phyloP scores from a whole-genome alignment of 2,888 invertebrate species.

The Lithosia quadra region DNA sequence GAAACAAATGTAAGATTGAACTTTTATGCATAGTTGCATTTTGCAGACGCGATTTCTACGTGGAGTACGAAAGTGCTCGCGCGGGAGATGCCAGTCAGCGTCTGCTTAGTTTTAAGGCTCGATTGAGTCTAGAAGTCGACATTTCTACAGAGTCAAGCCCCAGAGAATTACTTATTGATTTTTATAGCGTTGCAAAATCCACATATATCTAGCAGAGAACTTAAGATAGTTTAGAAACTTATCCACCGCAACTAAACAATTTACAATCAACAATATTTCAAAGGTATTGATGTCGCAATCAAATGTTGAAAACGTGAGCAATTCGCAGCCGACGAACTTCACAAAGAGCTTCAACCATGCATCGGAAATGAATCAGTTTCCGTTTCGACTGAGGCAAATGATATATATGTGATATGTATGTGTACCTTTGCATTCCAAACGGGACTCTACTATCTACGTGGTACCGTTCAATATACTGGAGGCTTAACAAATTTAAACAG shows the following conservation, averaged over 20 bases:
- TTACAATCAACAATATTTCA: slow-evolving; percentile 58
- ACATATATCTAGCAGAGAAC: slow-evolving; percentile 10
- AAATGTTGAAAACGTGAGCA: slow-evolving; percentile 84
- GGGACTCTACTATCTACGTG: slow-evolving; percentile 60
- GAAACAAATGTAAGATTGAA: slow-evolving; percentile 79
- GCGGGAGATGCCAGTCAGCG: slow-evolving; percentile 82
- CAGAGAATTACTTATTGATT: slow-evolving; percentile 48
- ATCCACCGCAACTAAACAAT: slow-evolving; percentile 24
- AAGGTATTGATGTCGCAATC: slow-evolving; percentile 82
- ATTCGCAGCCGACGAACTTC: slow-evolving; percentile 80
- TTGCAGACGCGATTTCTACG: slow-evolving; percentile 80
- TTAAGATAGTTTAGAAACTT: slow-evolving; percentile 10
- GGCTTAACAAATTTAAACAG: slow-evolving; percentile 61
- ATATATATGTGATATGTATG: slow-evolving; percentile 80
- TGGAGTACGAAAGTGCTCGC: slow-evolving; percentile 75
- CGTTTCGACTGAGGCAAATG: slow-evolving; percentile 81
- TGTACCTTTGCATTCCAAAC: slow-evolving; percentile 63
- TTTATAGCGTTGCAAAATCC: slow-evolving; percentile 26
- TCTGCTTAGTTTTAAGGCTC: slow-evolving; percentile 78
- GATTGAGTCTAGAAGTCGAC: slow-evolving; percentile 56
- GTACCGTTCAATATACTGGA: slow-evolving; percentile 62
- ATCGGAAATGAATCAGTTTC: slow-evolving; percentile 87
- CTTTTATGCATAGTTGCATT: slow-evolving; percentile 84
- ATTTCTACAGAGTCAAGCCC: slow-evolving; percentile 43
- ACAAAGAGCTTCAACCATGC: slow-evolving; percentile 85